Conservation (phyloP, 2,113 vertebrate species). For the Passer montanus region DNA sequence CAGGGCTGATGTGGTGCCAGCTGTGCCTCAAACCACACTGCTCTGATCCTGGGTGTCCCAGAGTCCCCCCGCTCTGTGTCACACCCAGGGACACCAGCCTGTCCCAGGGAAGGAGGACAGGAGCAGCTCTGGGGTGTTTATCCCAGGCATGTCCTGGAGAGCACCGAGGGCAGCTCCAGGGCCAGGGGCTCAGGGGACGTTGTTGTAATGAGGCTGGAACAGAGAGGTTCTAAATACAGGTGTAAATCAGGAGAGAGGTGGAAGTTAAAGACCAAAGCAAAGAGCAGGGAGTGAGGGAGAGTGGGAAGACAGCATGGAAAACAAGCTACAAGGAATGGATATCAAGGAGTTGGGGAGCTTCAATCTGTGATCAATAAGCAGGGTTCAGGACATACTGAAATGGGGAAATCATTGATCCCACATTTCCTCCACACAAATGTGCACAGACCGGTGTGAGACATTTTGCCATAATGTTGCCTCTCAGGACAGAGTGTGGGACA, state of each 20-base stretch:
- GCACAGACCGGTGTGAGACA: background rate
- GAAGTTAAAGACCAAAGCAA: slow-evolving; percentile 10
- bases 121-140: background rate
- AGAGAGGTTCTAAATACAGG: background rate
- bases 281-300: background rate
- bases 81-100: no score
- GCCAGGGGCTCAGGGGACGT: background rate
- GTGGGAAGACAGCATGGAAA: background rate
- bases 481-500: background rate
- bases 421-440: background rate
- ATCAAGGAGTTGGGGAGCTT: background rate
- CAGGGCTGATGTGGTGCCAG: background rate
- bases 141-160: background rate
- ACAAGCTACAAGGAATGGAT: background rate
- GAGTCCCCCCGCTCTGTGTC: rapidly evolving
- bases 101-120: rapidly evolving
- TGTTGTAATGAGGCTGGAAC: background rate
- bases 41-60: background rate
- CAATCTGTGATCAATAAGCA: background rate
- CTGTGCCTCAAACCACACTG: background rate
- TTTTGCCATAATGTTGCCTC: background rate
- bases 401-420: background rate
- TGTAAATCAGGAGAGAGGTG: background rate
- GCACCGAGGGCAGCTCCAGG: background rate
- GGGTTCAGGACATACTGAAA: background rate